Conservation (phyloP, 2,797 vertebrate species). For the Syncerus caffer region DNA sequence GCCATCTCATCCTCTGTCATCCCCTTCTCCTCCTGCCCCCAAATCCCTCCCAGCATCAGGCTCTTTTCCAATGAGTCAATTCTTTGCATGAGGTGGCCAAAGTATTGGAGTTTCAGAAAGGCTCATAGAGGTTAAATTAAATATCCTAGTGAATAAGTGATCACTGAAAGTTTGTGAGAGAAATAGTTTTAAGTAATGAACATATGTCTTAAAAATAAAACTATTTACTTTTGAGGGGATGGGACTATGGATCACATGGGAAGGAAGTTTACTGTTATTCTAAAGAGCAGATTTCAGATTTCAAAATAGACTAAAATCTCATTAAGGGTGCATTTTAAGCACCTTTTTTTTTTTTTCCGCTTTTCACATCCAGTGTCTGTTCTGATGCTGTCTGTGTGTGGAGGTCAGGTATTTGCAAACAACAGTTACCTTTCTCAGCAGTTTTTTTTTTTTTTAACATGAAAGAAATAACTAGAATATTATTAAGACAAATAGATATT, state of each 20-base stretch:
- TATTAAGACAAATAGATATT: background rate
- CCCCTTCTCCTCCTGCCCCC: no score
- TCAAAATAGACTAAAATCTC: background rate
- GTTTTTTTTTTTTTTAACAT: background rate
- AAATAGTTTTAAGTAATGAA: slow-evolving; percentile 46
- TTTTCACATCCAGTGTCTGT: background rate
- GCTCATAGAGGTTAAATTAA: slow-evolving; percentile 22
- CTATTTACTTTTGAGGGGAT: background rate
- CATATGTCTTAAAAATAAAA: slow-evolving; percentile 38
- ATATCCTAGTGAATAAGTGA: background rate
- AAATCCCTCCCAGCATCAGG: no score
- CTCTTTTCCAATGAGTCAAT: no score
- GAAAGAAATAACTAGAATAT: background rate
- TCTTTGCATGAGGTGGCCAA: no score
- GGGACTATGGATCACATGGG: background rate
- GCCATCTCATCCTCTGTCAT: no score
- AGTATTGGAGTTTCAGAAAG: no score
- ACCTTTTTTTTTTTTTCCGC: no score
- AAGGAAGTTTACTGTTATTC: slow-evolving; percentile 2
- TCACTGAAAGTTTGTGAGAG: background rate
- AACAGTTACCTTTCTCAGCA: background rate
- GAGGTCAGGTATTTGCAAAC: background rate
- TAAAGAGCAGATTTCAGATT: background rate
- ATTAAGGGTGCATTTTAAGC: background rate
- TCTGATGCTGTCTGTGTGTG: background rate